Evolutionary conservation across 2,113 vertebrate species (phyloP), one percentile per base, ranked within the genome.

Genomic region (Semnornis frantzii): DNA sequence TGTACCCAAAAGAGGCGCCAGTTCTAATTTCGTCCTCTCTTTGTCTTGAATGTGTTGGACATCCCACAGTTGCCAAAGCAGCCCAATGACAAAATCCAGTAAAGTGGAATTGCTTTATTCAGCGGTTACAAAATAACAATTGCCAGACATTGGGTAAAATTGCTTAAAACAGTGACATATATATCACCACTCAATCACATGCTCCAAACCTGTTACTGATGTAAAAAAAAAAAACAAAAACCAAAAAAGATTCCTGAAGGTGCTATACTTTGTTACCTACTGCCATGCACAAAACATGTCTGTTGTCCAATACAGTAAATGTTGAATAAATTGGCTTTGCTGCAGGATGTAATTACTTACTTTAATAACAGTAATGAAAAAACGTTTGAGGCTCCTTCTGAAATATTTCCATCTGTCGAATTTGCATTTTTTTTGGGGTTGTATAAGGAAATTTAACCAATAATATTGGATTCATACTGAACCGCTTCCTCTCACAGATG

Each of bases 221-320:
- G 31, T 17, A n/a, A 82, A 85, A 85, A 48, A 78, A 15, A 1
- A 48, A 48, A n/a, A n/a, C n/a, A n/a, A n/a, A n/a, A n/a, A n/a
- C n/a, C n/a, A n/a, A n/a, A n/a, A 23, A 10, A 21, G 3, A 79
- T 42, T 52, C 13, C 17, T 58, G 57, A 89, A 80, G 25, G 19
- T 66, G 37, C 25, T 25, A 15, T 17, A 30, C 31, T 31, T 76
- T 74, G 20, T 76, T 83, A 77, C 42, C 25, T 68, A 42, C 20
- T 0, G 0, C 44, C 10, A 72, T 0, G 1, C 15, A 62, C 12
- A 68, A 37, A 82, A 64, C 21, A 55, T 0, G 1, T 19, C 27
- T 44, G 4, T 46, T 59, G 54, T 68, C 72, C 58, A 69, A 31
- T 62, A 39, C 15, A 27, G 10, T 9, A 72, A 72, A 60, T 37